Percentiles rank a stretch among this genome's conserved stretches.
Conservation (phyloP, 1,140 invertebrate species). For the Zaprionus capensis region DNA sequence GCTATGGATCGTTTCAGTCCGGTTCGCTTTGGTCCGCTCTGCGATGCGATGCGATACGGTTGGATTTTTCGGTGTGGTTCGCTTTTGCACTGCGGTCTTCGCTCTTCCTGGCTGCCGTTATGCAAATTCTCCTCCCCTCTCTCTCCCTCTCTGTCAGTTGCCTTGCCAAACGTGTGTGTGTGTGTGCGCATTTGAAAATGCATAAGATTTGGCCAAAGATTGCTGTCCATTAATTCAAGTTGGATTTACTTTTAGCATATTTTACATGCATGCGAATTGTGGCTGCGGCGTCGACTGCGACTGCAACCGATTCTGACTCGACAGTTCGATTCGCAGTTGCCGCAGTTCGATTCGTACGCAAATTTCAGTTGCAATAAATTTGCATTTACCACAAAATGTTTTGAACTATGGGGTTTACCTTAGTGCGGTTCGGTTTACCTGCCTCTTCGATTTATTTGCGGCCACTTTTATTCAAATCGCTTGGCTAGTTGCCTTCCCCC, state of each 20-base stretch:
- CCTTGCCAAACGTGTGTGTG: constrained; percentile 11
- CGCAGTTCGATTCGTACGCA: constrained; percentile 63
- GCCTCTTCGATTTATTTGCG: constrained; percentile 70
- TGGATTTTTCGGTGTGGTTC: constrained; percentile 43
- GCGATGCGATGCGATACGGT: constrained; percentile 20
- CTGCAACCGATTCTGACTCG: constrained; percentile 19
- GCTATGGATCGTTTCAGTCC: constrained; percentile 44
- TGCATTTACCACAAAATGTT: constrained; percentile 82
- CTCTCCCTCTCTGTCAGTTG: background rate
- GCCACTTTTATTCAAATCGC: constrained; percentile 75
- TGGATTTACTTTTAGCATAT: constrained; percentile 83
- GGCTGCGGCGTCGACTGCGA: constrained; percentile 6
- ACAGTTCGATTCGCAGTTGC: constrained; percentile 55
- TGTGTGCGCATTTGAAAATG: constrained; percentile 72
- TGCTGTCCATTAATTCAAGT: constrained; percentile 82
- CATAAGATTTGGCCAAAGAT: constrained; percentile 82
- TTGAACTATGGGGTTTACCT: constrained; percentile 67
- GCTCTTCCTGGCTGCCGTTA: constrained; percentile 58
- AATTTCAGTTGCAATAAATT: constrained; percentile 76
- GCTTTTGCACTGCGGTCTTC: constrained; percentile 26
- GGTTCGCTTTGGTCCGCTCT: background rate
- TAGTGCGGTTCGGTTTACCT: constrained; percentile 57
- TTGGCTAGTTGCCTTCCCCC: background rate
- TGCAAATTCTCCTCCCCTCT: constrained; percentile 57
- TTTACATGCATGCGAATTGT: constrained; percentile 73